Percentiles rank a stretch among this genome's conserved stretches.
These are phyloP conservation scores for Drosophila koepferae DNA, from an alignment of 2,888 invertebrate genomes.

Conservation along the genomic window DNA sequence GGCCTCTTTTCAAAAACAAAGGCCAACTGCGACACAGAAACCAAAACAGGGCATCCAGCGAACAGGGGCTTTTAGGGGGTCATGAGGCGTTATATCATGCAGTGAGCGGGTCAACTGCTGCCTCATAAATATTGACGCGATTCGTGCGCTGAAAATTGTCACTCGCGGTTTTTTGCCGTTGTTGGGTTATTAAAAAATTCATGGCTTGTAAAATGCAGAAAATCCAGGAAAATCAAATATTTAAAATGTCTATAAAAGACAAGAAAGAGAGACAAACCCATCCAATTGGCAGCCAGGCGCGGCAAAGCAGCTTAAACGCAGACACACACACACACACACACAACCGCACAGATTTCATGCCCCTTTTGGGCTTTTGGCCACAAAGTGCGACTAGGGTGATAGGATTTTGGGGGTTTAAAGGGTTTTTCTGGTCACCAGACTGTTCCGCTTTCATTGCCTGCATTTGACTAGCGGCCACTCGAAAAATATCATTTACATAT, in stretches of 20 bases:
- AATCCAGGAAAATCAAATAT: constrained; percentile 74
- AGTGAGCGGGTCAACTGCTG: constrained; percentile 41
- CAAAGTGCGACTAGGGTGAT: constrained; percentile 43
- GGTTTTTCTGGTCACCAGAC: constrained; percentile 38
- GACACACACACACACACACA: constrained; percentile 14
- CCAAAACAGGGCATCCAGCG: constrained; percentile 9
- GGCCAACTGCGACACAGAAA: constrained; percentile 36
- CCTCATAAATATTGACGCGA: constrained; percentile 79
- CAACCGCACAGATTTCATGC: constrained; percentile 37
- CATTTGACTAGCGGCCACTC: constrained; percentile 74
- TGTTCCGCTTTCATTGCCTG: constrained; percentile 55
- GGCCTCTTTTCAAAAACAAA: constrained; percentile 53
- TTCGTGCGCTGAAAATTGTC: constrained; percentile 70
- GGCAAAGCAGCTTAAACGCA: constrained; percentile 49
- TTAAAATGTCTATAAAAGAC: constrained; percentile 74
- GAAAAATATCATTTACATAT: constrained; percentile 81
- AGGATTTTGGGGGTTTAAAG: constrained; percentile 1
- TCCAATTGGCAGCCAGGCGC: constrained; percentile 39
- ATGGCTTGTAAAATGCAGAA: constrained; percentile 79
- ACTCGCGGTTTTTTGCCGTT: constrained; percentile 59
- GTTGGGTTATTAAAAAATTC: constrained; percentile 75
- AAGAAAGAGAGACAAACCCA: constrained; percentile 36
- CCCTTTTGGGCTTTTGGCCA: constrained; percentile 72
- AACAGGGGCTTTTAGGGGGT: not conserved
- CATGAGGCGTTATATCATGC: constrained; percentile 16